A percentile compares a stretch with the other conserved stretches of the same genome.
phyloP scores from a whole-genome alignment of 2,113 vertebrate species.

The Tachycineta bicolor region DNA sequence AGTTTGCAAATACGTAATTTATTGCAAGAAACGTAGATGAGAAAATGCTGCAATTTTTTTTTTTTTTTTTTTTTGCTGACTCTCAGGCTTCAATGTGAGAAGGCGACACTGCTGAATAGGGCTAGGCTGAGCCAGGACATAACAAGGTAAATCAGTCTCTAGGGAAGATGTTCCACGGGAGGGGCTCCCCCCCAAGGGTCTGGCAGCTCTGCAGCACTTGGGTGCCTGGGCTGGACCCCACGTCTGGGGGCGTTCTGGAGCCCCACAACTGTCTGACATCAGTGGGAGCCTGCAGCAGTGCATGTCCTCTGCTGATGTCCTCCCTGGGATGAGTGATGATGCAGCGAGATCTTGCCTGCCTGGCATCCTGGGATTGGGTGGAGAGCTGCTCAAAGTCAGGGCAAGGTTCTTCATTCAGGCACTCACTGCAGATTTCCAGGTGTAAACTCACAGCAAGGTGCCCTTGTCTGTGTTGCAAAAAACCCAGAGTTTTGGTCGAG shows the following conservation, averaged over 20 bases:
- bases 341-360: constrained; percentile 32
- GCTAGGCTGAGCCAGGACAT: neutral
- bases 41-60: neutral
- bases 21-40: neutral
- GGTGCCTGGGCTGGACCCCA: neutral
- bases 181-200: neutral
- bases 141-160: neutral
- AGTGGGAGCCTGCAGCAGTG: neutral
- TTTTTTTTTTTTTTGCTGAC: neutral
- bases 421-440: constrained; percentile 3
- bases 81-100: neutral
- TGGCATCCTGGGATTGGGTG: constrained; percentile 2
- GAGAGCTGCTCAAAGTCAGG: constrained; percentile 31
- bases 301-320: constrained; percentile 21
- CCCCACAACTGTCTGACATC: neutral
- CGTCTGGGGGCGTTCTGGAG: neutral
- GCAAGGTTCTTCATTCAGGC: constrained; percentile 1
- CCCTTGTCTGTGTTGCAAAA: neutral
- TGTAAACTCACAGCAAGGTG: neutral
- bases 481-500: accelerated
- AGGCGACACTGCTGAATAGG: neutral
- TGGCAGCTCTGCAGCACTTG: neutral
- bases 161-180: accelerated
- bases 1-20: neutral
- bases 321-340: constrained; percentile 22